Conservation (phyloP, 2,797 vertebrate genomes). For the Coluber constrictor region DNA sequence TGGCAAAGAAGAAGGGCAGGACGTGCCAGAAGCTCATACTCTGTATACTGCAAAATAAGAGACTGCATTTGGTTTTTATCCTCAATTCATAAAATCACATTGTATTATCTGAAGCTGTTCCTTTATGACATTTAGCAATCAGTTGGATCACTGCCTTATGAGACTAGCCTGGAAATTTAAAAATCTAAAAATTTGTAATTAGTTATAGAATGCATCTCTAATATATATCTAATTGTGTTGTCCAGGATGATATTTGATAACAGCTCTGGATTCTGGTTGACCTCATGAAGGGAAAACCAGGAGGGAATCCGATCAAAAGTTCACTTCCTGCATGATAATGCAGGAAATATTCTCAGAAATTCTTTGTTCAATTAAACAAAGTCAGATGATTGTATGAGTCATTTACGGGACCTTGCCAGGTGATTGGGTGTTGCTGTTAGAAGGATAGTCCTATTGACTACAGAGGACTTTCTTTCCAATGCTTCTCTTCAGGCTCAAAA, state of each 20-base stretch:
- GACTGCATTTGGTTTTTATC: not conserved
- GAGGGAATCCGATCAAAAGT: not conserved
- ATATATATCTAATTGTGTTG: too few species aligned
- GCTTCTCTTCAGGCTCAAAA: too few species aligned
- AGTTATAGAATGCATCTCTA: too few species aligned
- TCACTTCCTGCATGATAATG: not conserved
- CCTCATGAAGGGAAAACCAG: not conserved
- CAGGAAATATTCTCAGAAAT: not conserved
- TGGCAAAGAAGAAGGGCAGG: not conserved
- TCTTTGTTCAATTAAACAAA: not conserved
- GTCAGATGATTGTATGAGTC: not conserved
- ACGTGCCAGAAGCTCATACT: not conserved
- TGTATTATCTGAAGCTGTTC: not conserved
- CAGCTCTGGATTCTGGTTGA: not conserved
- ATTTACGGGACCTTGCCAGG: too few species aligned
- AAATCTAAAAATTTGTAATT: too few species aligned
- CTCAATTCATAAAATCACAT: not conserved
- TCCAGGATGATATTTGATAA: too few species aligned
- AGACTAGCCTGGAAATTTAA: too few species aligned
- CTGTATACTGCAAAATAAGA: not conserved
- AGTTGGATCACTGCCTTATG: not conserved
- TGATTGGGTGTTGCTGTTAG: too few species aligned
- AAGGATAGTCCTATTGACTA: too few species aligned
- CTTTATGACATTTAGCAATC: not conserved
- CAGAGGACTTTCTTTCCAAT: too few species aligned